Evolutionary conservation across 2,888 invertebrate genomes (phyloP), one percentile per base, ranked within the genome.

Genomic region (Ametastegia equiseti): DNA sequence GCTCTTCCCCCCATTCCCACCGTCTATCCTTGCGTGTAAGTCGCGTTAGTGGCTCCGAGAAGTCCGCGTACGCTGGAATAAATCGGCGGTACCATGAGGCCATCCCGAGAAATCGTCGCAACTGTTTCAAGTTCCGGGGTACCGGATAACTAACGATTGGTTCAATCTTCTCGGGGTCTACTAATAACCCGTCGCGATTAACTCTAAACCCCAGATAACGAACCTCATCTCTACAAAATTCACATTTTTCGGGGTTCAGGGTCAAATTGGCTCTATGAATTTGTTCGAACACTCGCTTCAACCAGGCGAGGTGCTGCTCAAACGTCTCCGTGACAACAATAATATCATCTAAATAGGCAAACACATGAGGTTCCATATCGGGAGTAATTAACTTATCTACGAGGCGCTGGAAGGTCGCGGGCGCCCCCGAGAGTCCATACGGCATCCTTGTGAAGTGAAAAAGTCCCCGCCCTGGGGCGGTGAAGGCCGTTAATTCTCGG

Each of bases 381-480:
- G 84, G 84, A 4, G 85, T 85, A 0, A 86, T 83, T 0, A 86
- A 82, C 19, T 82, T 82, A 67, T 87, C 86, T 77, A 88, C 83
- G 11, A 87, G 67, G 0, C 86, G 54, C 67, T 86, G 87, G 6
- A 85, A 89, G 0, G 88, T 88, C 1, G 88, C 86, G 0, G 88
- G 87, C 2, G 85, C 86, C 73, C 86, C 78, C 83, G 84, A 82
- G 81, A 88, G 81, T 81, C 88, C 82, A 77, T 88, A 88, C 0
- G 88, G 89, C 86, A 89, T 84, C 7, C 85, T 78, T 5, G 78
- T 82, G 73, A 90, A 90, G 9, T 89, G 86, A 67, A 82, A 89
- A 80, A 86, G 82, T 1, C 88, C 88, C 33, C 85, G 77, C 15
- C 83, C 83, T 0, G 88, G 87, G 11, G 88, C 86, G 0, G 86